Evolutionary conservation across 1,140 invertebrate species (phyloP).

Genomic region (Zaprionus davidi): DNA sequence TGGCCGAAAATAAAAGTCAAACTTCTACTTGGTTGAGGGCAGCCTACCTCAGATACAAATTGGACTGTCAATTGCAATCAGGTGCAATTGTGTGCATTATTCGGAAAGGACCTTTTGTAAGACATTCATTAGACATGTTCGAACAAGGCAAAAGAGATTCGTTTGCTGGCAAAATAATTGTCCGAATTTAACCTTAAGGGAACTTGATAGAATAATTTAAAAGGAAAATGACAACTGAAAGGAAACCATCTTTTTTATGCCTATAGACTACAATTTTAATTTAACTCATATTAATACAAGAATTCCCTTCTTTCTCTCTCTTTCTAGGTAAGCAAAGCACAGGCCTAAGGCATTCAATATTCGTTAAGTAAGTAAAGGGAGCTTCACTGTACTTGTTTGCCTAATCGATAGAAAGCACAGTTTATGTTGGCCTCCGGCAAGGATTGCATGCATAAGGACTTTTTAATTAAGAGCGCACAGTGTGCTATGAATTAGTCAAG

Average conservation of each 20-base stretch:
- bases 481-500: constrained; percentile 47
- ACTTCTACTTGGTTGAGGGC: background rate
- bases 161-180: background rate
- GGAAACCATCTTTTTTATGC: too few species aligned
- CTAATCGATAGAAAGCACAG: constrained; percentile 30
- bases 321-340: constrained; percentile 31
- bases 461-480: constrained; percentile 55
- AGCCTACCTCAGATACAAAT: background rate
- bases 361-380: constrained; percentile 12
- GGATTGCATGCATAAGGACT: constrained; percentile 20
- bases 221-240: too few species aligned
- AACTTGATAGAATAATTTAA: background rate
- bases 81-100: constrained; percentile 2
- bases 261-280: background rate
- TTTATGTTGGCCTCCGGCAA: background rate
- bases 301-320: background rate
- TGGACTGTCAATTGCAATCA: background rate
- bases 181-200: background rate
- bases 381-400: constrained; percentile 9
- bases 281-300: background rate
- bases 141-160: background rate
- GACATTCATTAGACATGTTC: constrained; percentile 22
- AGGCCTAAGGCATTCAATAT: background rate
- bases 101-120: background rate
- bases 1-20: constrained; percentile 8